Percentiles rank a stretch among this genome's conserved stretches.
Conservation (phyloP, 2,797 vertebrate species). For the Acrossocheilus wenchowensis region DNA sequence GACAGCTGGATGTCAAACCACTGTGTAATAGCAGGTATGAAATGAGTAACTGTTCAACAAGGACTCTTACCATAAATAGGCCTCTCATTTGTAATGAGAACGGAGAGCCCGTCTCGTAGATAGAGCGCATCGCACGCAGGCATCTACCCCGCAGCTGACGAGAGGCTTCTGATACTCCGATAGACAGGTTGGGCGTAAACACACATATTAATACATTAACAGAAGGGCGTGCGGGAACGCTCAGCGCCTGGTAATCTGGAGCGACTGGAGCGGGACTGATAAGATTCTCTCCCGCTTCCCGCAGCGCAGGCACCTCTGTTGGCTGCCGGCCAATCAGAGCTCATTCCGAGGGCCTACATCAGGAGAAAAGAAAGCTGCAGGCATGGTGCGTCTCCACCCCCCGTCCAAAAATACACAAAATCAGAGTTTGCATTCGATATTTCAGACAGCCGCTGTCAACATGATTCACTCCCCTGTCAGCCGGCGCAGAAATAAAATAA, state of each 20-base stretch:
- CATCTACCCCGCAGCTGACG: constrained; percentile 41
- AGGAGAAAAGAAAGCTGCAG: constrained; percentile 69
- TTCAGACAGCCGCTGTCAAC: constrained; percentile 82
- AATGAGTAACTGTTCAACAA: constrained; percentile 33
- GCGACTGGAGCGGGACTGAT: constrained; percentile 71
- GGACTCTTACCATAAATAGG: constrained; percentile 31
- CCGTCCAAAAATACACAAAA: constrained; percentile 80
- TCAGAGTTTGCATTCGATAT: constrained; percentile 79
- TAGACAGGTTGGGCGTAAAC: constrained; percentile 54
- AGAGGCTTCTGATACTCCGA: constrained; percentile 52
- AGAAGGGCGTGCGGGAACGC: constrained; percentile 65
- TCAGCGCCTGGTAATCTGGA: constrained; percentile 70
- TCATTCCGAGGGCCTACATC: constrained; percentile 71
- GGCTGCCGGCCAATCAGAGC: constrained; percentile 74
- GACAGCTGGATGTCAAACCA: constrained; percentile 26
- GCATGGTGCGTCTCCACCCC: constrained; percentile 76
- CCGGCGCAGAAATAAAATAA: constrained; percentile 81
- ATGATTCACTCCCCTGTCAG: constrained; percentile 86
- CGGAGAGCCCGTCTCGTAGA: constrained; percentile 34
- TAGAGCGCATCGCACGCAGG: constrained; percentile 29
- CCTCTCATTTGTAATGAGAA: constrained; percentile 43
- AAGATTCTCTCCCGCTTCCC: constrained; percentile 72
- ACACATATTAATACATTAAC: constrained; percentile 67
- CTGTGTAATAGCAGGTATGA: constrained; percentile 1
- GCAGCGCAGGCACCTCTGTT: constrained; percentile 70